Conservation (phyloP, 2,113 vertebrate genomes). For the Strigops habroptila region DNA sequence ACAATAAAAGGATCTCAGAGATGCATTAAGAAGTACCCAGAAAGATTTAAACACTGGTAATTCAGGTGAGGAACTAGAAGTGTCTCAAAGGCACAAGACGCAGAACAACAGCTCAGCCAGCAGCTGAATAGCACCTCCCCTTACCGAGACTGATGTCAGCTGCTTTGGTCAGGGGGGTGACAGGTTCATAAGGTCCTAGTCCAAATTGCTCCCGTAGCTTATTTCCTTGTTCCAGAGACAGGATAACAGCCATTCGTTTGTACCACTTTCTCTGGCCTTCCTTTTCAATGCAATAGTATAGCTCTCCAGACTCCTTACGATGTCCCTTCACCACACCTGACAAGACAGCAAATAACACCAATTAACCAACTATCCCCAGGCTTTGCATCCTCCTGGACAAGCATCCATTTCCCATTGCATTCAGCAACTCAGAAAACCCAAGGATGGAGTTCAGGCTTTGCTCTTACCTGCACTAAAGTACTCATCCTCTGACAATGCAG, state of each 20-base stretch:
- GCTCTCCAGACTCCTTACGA: conserved; percentile 83
- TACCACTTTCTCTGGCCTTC: conserved; percentile 92
- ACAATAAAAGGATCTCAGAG: not conserved
- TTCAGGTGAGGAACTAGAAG: not conserved
- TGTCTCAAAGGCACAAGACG: not conserved
- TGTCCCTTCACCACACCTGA: conserved; percentile 90
- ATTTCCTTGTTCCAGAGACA: conserved; percentile 94
- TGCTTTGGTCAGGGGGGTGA: conserved; percentile 85
- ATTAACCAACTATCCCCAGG: not conserved
- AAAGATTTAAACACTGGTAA: not conserved
- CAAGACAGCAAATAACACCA: not conserved
- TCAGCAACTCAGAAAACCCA: not conserved
- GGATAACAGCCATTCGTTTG: conserved; percentile 86
- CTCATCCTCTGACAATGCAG: conserved; percentile 92
- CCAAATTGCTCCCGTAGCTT: conserved; percentile 91
- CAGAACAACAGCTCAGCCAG: not conserved
- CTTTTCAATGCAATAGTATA: conserved; percentile 91
- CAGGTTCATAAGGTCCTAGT: conserved; percentile 88
- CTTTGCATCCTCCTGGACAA: not conserved
- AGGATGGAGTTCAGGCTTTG: not conserved
- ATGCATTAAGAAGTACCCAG: not conserved
- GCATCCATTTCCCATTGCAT: not conserved
- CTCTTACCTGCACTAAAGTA: conserved; percentile 92
- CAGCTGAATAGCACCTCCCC: not conserved
- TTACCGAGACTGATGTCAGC: conserved; percentile 97